Evolutionary conservation across 2,113 vertebrate species (phyloP), one percentile per base, ranked within the genome.

Genomic region (Xenopus borealis): DNA sequence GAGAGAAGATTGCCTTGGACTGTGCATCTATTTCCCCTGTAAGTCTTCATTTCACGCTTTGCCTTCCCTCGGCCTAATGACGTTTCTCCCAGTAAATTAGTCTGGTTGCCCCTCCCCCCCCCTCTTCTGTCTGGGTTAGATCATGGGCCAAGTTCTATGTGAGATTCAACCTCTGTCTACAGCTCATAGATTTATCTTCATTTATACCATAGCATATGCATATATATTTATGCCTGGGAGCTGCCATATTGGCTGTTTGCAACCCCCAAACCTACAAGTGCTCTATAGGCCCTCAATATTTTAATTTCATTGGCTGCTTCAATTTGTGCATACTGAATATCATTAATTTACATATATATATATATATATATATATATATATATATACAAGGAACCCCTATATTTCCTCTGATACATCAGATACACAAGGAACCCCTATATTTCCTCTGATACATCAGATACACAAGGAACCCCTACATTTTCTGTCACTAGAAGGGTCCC

Each of bases 21-120:
- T 69, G 59, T 55, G 57, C 63, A 75, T 75, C 69, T 57, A 75
- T 75, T 75, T 75, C 62, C 58, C 66, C 62, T 62, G 73, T 69
- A 69, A 69, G 44, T 62, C 66, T 69, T 69, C 57, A 75, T 75
- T 75, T 75, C 73, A 75, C 58, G 73, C 73, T 66, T 75, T 66
- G 58, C 66, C 73, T 69, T 75, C 73, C 73, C 44, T 53, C 73
- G 44, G 61, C 19, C 57, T 52, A 62, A 69, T 75, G 46, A 75
- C 58, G 58, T 50, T 45, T 53, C 53, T 27, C 7, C 23, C 46
- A 16, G 45, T 63, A 75, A 62, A 75, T 75, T 68, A 68, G 62
- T 62, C 61, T 58, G 63, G 62, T 72, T 57, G 7, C 23, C 62
- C 17, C 55, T 18, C 14, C 44, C 66, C 17, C 57, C 30, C 7